These are phyloP conservation scores for Alectura lathami DNA, from an alignment of 2,113 vertebrate species.

Conservation along the genomic window DNA sequence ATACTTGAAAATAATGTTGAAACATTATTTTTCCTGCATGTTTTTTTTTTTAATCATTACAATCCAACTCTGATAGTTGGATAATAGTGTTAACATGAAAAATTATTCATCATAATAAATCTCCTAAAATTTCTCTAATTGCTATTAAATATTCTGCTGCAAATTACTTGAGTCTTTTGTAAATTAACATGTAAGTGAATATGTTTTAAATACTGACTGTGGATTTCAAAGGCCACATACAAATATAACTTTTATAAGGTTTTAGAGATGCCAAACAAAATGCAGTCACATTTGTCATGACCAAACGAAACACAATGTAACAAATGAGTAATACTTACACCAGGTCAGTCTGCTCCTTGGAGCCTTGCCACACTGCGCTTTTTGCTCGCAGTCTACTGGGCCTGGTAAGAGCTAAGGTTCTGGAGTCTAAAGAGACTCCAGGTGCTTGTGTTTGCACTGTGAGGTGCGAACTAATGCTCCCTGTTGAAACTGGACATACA, in stretches of 20 bases:
- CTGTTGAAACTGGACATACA: background rate
- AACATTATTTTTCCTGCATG: background rate
- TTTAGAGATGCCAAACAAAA: background rate
- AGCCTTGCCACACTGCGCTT: background rate
- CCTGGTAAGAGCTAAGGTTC: background rate
- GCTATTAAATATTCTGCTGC: background rate
- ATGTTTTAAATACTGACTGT: background rate
- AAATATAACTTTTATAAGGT: background rate
- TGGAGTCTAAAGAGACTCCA: background rate
- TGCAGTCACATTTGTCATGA: background rate
- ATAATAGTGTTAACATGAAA: background rate
- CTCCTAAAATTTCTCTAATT: background rate
- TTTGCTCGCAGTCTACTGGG: background rate
- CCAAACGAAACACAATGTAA: background rate
- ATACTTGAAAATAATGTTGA: too few relatives aligned
- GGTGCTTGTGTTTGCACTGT: background rate
- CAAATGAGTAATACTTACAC: background rate
- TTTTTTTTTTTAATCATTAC: background rate
- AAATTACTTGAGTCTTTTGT: background rate
- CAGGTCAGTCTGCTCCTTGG: slow-evolving; percentile 40
- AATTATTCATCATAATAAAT: slow-evolving; percentile 7
- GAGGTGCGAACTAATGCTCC: background rate
- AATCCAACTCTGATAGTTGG: background rate
- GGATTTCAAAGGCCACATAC: background rate
- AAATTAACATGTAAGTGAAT: background rate